Evolutionary conservation across 1,140 invertebrate genomes (phyloP).

Genomic region (Sycobia sp.): DNA sequence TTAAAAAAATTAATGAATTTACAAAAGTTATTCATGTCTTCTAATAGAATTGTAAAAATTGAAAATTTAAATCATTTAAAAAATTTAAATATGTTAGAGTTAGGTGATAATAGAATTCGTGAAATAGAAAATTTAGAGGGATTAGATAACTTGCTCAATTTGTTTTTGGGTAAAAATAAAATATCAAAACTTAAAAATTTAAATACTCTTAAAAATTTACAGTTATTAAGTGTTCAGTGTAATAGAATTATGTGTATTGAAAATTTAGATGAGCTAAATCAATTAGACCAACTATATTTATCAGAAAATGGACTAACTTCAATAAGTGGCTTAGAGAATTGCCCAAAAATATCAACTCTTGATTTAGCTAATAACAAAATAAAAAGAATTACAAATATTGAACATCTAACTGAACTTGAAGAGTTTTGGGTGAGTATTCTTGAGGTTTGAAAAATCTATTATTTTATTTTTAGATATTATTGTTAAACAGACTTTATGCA

Average conservation of each 20-base stretch:
- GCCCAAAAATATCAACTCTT: conserved; percentile 78
- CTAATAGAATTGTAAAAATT: conserved; percentile 92
- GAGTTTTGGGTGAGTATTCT: conserved; percentile 89
- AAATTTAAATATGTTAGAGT: conserved; percentile 84
- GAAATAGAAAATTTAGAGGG: conserved; percentile 85
- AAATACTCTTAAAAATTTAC: conserved; percentile 75
- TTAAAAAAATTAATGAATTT: conserved; percentile 81
- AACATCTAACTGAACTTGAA: conserved; percentile 76
- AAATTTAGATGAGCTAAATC: conserved; percentile 75
- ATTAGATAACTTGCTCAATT: conserved; percentile 73
- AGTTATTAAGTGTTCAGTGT: conserved; percentile 86
- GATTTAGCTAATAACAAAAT: conserved; percentile 92
- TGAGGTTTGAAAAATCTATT: too few relatives aligned
- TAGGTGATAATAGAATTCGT: conserved; percentile 94
- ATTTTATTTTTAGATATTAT: too few relatives aligned
- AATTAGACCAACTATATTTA: conserved; percentile 88
- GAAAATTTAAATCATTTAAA: conserved; percentile 86
- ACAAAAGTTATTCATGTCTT: conserved; percentile 87
- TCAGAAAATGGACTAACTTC: conserved; percentile 89
- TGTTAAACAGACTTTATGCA: too few relatives aligned
- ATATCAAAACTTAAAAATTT: conserved; percentile 89
- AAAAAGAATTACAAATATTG: conserved; percentile 78
- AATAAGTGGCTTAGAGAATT: conserved; percentile 77
- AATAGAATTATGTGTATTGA: conserved; percentile 90
- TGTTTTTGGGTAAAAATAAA: conserved; percentile 97